Evolutionary conservation across 2,888 invertebrate genomes (phyloP), one percentile per base, ranked within the genome.

Genomic region (Laspeyria flexula): DNA sequence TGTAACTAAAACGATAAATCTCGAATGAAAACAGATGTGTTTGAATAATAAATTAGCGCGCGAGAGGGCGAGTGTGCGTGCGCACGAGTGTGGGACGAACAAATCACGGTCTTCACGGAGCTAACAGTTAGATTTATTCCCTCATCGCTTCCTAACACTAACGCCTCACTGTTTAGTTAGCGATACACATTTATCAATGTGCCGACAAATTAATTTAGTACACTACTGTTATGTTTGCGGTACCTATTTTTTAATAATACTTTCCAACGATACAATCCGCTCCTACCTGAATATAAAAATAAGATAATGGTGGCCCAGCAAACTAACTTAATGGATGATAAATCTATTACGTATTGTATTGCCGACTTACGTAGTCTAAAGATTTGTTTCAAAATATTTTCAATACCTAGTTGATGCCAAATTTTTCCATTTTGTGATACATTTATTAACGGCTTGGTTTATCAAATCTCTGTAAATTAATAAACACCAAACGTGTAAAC

Each of bases 21-120:
- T 40, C 48, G 48, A 56, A 56, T 57, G 52, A 43, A 70, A 63
- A 67, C 63, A 70, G 56, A 70, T 66, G 54, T 43, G 67, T 53
- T 54, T 51, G 50, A 67, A 67, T 61, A 67, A 69, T 73, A 76
- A 70, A 68, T 70, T 61, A 65, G 50, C 43, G 43, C 46, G 46
- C 41, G 42, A 58, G 52, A 33, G 11, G 11, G 30, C 11, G 1
- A 1, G 12, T 13, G 1, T 31, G 55, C 47, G 54, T 53, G 48
- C 53, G 55, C 55, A 49, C 55, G 56, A 49, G 55, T 59, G 71
- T 71, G 61, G 63, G 65, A 52, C 55, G 60, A 64, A 68, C 64
- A 48, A 63, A 71, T 69, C 70, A 60, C 57, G 59, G n/a, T n/a
- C n/a, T n/a, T n/a, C n/a, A n/a, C n/a, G n/a, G 40, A 10, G 43